A percentile compares a stretch with the other conserved stretches of the same genome.
Evolutionary conservation across 2,888 invertebrate species (phyloP).

Genomic region (Aproaerema taeniolella): DNA sequence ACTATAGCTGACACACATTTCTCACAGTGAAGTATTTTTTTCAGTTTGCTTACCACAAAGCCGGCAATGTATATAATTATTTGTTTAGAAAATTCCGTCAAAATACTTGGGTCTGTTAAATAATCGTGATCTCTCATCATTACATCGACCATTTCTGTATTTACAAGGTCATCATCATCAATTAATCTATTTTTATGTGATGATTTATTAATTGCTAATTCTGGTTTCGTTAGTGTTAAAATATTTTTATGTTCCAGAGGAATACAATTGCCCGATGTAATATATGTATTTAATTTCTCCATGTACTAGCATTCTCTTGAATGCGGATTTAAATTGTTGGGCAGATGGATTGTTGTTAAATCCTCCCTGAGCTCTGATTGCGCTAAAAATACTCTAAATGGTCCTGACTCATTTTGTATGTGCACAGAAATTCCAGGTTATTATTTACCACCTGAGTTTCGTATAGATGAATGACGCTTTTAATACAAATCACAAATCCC

Average conservation of each 20-base stretch:
- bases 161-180: not conserved
- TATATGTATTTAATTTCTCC: slow-evolving; percentile 1
- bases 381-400: slow-evolving; percentile 3
- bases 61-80: not conserved
- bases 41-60: not conserved
- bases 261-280: slow-evolving; percentile 1
- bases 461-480: not conserved
- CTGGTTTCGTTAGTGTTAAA: not conserved
- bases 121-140: not conserved
- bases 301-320: not conserved
- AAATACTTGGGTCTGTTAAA: not conserved
- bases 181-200: not conserved
- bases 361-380: slow-evolving; percentile 4
- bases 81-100: not conserved
- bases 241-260: not conserved
- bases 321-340: not conserved
- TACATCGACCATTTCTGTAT: not conserved
- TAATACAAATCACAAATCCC: slow-evolving; percentile 3
- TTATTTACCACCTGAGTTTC: slow-evolving; percentile 1
- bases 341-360: slow-evolving; percentile 1
- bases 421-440: not conserved
- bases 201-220: not conserved
- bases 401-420: slow-evolving; percentile 3
- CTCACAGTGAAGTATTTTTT: not conserved
- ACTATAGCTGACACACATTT: not conserved